Percentiles rank a stretch among this genome's conserved stretches.
These are phyloP conservation scores for Thereva nobilitata DNA, from an alignment of 2,888 invertebrate genomes.

Conservation along the genomic window DNA sequence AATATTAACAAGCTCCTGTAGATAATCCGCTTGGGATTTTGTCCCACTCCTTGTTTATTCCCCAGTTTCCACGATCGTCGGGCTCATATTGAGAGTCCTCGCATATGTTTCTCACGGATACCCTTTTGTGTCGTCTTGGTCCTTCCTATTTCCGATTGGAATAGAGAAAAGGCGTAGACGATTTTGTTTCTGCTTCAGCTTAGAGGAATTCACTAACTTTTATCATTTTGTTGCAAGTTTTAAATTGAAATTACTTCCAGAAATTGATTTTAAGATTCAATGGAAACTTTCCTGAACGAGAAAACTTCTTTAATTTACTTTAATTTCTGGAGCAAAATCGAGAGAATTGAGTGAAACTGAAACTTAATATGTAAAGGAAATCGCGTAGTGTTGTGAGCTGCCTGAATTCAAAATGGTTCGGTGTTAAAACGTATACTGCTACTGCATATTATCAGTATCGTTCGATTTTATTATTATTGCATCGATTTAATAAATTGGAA, in stretches of 20 bases:
- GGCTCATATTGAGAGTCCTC: background rate
- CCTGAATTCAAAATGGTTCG: too few species aligned
- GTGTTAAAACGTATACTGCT: too few species aligned
- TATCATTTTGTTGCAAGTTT: constrained; percentile 22
- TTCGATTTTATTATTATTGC: too few species aligned
- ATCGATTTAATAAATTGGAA: too few species aligned
- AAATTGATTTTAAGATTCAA: constrained; percentile 32
- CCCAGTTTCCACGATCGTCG: too few species aligned
- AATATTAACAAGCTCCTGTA: constrained; percentile 26
- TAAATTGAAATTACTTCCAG: constrained; percentile 16
- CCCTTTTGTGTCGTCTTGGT: too few species aligned
- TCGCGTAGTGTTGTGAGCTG: too few species aligned
- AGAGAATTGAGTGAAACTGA: too few species aligned
- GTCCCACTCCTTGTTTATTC: background rate
- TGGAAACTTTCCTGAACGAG: constrained; percentile 17
- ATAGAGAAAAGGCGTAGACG: constrained; percentile 5
- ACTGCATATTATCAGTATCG: too few species aligned
- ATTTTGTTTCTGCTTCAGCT: constrained; percentile 2
- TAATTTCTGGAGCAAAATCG: too few species aligned
- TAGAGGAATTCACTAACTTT: constrained; percentile 15
- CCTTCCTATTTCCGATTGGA: constrained; percentile 4
- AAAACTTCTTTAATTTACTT: constrained; percentile 3
- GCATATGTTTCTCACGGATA: constrained; percentile 3
- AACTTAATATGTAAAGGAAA: too few species aligned
- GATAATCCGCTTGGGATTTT: constrained; percentile 3